Conservation (phyloP, 2,797 vertebrate genomes). For the Mionectes olivaceus region DNA sequence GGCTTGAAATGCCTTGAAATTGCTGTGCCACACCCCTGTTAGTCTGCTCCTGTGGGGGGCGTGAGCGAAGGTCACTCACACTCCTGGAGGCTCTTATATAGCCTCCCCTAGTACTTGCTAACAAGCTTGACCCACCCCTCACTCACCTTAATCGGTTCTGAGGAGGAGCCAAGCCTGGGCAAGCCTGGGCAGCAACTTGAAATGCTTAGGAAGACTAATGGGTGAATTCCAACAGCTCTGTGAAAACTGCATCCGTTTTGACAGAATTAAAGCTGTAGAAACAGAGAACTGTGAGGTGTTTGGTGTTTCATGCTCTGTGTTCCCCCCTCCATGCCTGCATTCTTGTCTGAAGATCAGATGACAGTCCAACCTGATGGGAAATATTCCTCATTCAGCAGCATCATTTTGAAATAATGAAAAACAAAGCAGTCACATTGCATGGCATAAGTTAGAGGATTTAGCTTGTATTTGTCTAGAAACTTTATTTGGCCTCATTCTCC, state of each 20-base stretch:
- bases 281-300: background rate
- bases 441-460: background rate
- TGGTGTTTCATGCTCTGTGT: background rate
- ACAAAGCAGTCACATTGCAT: background rate
- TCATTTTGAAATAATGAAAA: background rate
- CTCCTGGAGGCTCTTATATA: too few species aligned
- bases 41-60: too few species aligned
- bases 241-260: background rate
- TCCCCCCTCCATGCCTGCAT: fast-evolving
- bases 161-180: too few species aligned
- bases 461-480: background rate
- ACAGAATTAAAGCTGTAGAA: background rate
- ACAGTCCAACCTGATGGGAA: background rate
- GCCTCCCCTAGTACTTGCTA: too few species aligned
- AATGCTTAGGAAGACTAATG: background rate
- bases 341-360: background rate
- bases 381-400: background rate
- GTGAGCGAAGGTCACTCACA: too few species aligned
- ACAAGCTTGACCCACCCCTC: too few species aligned
- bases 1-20: too few species aligned
- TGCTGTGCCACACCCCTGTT: too few species aligned
- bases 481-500: background rate
- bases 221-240: background rate
- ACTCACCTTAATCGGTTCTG: too few species aligned
- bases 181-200: too few species aligned